A percentile compares a stretch with the other conserved stretches of the same genome.
phyloP scores from a whole-genome alignment of 2,797 vertebrate genomes.

The Girardinus metallicus region DNA sequence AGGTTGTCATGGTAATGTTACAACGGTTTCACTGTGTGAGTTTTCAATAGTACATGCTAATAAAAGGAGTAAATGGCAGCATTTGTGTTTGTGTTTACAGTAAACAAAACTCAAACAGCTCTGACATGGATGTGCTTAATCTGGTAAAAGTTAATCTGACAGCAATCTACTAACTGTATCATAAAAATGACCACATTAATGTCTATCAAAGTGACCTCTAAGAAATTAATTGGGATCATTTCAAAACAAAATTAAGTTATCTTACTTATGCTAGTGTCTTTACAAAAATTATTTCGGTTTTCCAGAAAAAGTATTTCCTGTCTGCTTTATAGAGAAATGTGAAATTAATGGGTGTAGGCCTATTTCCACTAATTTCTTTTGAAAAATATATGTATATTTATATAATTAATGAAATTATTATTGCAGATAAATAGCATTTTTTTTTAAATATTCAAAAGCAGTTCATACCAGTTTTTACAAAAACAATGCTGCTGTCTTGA shows the following conservation, averaged over 20 bases:
- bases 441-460: not conserved
- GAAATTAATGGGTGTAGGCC: not conserved
- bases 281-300: not conserved
- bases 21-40: not conserved
- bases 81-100: not conserved
- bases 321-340: not conserved
- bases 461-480: not conserved
- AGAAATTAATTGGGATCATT: not conserved
- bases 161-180: not conserved
- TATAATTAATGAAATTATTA: not conserved
- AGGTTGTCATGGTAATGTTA: not conserved
- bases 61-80: not conserved
- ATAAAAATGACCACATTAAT: not conserved
- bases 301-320: not conserved
- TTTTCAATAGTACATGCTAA: not conserved
- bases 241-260: not conserved
- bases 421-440: no score
- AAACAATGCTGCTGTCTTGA: not conserved
- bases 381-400: not conserved
- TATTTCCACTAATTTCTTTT: not conserved
- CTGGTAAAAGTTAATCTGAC: not conserved
- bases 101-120: not conserved
- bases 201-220: not conserved
- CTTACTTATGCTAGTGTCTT: not conserved
- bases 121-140: not conserved